Conservation (phyloP, 2,888 invertebrate genomes). For the Byasa hedistus region DNA sequence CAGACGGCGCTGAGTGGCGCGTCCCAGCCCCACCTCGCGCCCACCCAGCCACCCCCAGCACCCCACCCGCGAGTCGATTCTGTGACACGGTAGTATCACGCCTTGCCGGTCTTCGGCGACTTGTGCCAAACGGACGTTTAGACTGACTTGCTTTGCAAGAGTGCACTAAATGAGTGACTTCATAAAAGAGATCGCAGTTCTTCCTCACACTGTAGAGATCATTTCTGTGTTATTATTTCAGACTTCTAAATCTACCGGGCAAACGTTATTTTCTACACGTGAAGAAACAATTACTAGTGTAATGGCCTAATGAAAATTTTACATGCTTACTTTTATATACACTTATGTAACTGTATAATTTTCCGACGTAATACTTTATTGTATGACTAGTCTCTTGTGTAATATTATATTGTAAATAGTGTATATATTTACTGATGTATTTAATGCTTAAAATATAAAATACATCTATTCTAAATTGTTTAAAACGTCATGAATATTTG, state of each 20-base stretch:
- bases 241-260: neutral
- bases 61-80: conserved; percentile 69
- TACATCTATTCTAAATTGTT: conserved; percentile 35
- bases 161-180: conserved; percentile 49
- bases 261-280: conserved; percentile 1
- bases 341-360: conserved; percentile 33
- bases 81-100: conserved; percentile 77
- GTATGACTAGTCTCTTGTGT: conserved; percentile 66
- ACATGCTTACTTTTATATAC: conserved; percentile 19
- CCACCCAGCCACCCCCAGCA: conserved; percentile 64
- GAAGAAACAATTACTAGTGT: conserved; percentile 6
- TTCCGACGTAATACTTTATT: conserved; percentile 15
- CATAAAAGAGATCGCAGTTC: conserved; percentile 55
- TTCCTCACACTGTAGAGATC: conserved; percentile 51
- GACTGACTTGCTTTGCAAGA: conserved; percentile 46
- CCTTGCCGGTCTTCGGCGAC: conserved; percentile 77
- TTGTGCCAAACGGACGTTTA: conserved; percentile 79
- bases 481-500: conserved; percentile 51
- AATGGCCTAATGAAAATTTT: conserved; percentile 27
- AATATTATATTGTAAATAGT: conserved; percentile 55
- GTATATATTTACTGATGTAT: conserved; percentile 52
- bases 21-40: conserved; percentile 55
- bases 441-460: conserved; percentile 41
- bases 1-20: conserved; percentile 50
- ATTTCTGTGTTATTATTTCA: conserved; percentile 13